Evolutionary conservation across 2,888 invertebrate genomes (phyloP).

Genomic region (Eulithis prunata): DNA sequence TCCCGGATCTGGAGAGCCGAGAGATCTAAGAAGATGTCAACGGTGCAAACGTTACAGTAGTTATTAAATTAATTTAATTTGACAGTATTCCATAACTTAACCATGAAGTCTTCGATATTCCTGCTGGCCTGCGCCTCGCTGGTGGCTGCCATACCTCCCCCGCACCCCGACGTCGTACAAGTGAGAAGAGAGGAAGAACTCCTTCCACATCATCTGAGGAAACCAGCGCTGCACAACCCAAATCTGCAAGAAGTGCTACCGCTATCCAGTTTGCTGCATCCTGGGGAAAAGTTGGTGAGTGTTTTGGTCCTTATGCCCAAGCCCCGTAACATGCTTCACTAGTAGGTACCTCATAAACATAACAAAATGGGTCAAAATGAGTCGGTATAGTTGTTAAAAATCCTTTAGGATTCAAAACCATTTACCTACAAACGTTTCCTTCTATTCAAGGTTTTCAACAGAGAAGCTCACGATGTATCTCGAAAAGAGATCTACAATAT

Average conservation of each 20-base stretch:
- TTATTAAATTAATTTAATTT: background rate
- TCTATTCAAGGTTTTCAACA: constrained; percentile 78
- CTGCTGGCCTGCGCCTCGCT: constrained; percentile 54
- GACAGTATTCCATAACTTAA: constrained; percentile 21
- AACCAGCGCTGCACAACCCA: constrained; percentile 85
- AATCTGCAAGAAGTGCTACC: constrained; percentile 81
- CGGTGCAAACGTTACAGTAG: too few relatives aligned
- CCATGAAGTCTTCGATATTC: constrained; percentile 55
- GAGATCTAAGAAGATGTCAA: too few relatives aligned
- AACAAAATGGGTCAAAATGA: too few relatives aligned
- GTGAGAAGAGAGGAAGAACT: constrained; percentile 83
- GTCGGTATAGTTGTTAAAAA: too few relatives aligned
- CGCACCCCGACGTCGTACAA: constrained; percentile 85
- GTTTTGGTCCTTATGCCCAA: background rate
- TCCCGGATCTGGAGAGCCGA: too few relatives aligned
- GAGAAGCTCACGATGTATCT: constrained; percentile 85
- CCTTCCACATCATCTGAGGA: constrained; percentile 82
- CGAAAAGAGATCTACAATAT: constrained; percentile 86
- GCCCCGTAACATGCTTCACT: too few relatives aligned
- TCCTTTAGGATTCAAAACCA: too few relatives aligned
- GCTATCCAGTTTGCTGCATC: constrained; percentile 84
- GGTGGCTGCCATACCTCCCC: constrained; percentile 65
- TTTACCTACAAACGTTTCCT: constrained; percentile 1
- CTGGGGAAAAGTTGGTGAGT: constrained; percentile 84
- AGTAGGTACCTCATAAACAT: too few relatives aligned